phyloP scores from a whole-genome alignment of 2,797 vertebrate genomes.

The Clarias fuscus region DNA sequence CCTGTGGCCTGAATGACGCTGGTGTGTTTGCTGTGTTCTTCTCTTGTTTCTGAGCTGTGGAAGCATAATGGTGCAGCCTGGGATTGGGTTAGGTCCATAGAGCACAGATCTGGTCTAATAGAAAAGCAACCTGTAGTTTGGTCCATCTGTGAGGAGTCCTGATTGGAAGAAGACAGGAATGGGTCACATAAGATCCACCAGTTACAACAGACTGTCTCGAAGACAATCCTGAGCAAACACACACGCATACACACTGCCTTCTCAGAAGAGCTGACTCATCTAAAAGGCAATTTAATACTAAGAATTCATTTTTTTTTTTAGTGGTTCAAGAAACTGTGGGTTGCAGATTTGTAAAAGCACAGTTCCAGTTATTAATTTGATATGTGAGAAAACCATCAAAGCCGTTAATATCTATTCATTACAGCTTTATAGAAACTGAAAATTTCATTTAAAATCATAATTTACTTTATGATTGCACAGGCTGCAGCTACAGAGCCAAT shows the following conservation, averaged over 20 bases:
- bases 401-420: not conserved
- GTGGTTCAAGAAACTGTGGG: conserved; percentile 21
- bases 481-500: not conserved
- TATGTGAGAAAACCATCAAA: not conserved
- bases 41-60: conserved; percentile 80
- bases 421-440: not conserved
- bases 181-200: not conserved
- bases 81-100: conserved; percentile 73
- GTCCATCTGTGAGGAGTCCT: conserved; percentile 25
- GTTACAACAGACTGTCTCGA: not conserved
- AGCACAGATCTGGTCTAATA: not conserved
- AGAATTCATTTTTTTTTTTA: not conserved
- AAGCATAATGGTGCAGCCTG: conserved; percentile 81
- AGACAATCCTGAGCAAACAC: not conserved
- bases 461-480: not conserved
- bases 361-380: not conserved
- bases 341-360: conserved; percentile 23
- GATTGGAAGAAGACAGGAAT: not conserved
- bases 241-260: not conserved
- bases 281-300: not conserved
- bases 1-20: conserved; percentile 92
- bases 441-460: not conserved
- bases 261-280: conserved; percentile 1
- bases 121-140: conserved; percentile 9
- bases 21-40: conserved; percentile 84